phyloP scores from a whole-genome alignment of 2,113 vertebrate genomes.

The Anthoscopus minutus region DNA sequence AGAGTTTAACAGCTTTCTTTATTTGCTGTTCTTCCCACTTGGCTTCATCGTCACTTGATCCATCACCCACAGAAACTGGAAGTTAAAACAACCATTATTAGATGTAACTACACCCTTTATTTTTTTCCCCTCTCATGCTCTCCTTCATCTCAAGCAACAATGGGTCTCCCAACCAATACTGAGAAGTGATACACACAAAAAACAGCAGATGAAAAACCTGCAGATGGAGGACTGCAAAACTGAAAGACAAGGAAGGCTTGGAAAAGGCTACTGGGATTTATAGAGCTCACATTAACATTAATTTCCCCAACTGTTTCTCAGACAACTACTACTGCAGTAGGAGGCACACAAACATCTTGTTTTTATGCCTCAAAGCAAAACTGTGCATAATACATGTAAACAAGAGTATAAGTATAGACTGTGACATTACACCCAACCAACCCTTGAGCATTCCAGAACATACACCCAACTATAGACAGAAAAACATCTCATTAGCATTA shows the following conservation, averaged over 20 bases:
- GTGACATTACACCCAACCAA: neutral
- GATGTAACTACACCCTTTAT: neutral
- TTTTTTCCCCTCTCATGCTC: neutral
- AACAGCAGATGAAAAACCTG: neutral
- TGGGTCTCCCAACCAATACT: neutral
- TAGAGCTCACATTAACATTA: neutral
- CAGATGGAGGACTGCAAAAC: neutral
- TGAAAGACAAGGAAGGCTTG: neutral
- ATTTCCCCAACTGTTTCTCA: neutral
- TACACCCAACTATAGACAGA: neutral
- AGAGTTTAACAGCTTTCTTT: conserved; percentile 81
- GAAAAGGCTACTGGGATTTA: neutral
- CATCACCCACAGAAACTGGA: conserved; percentile 68
- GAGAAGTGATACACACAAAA: neutral
- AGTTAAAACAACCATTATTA: neutral
- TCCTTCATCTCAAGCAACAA: neutral
- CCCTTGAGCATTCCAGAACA: neutral
- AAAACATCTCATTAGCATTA: neutral
- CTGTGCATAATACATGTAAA: neutral
- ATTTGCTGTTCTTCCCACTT: conserved; percentile 92
- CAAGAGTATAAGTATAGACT: neutral
- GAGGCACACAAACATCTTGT: neutral
- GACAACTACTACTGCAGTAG: neutral
- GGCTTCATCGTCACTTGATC: conserved; percentile 71
- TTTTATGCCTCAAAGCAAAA: neutral